phyloP scores from a whole-genome alignment of 1,140 invertebrate genomes.

The Geopemphigus sp. region DNA sequence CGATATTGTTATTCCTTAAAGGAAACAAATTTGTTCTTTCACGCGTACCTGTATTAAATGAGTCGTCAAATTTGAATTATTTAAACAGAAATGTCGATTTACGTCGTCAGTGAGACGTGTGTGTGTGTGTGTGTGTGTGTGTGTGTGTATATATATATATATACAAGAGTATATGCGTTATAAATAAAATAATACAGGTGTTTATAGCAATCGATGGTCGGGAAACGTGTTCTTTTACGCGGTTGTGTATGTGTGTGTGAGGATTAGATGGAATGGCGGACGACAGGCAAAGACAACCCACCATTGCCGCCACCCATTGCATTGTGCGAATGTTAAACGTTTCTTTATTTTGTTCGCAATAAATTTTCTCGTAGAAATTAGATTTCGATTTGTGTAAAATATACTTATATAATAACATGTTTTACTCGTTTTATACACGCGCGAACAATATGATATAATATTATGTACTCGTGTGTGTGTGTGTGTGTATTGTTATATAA shows the following conservation, averaged over 20 bases:
- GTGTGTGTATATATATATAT: background rate
- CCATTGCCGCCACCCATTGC: no score
- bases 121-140: no score
- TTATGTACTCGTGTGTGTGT: background rate
- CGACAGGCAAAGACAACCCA: no score
- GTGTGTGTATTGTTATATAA: background rate
- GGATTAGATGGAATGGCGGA: background rate
- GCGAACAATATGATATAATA: background rate
- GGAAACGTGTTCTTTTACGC: background rate
- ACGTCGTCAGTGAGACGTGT: background rate
- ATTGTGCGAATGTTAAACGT: background rate
- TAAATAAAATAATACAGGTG: background rate
- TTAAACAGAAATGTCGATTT: background rate
- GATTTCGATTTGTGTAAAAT: background rate
- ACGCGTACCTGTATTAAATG: background rate
- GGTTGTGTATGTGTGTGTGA: no score
- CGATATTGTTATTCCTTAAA: background rate
- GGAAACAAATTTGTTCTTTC: conserved; percentile 3
- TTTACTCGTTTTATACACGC: background rate
- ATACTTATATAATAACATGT: no score
- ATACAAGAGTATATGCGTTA: background rate
- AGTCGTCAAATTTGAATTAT: background rate
- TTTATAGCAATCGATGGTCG: background rate
- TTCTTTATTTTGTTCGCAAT: background rate
- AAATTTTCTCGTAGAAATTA: conserved; percentile 3